Percentiles rank a stretch among this genome's conserved stretches.
These are phyloP conservation scores for Lepidurus packardi DNA, from an alignment of 1,140 invertebrate species.

Conservation along the genomic window DNA sequence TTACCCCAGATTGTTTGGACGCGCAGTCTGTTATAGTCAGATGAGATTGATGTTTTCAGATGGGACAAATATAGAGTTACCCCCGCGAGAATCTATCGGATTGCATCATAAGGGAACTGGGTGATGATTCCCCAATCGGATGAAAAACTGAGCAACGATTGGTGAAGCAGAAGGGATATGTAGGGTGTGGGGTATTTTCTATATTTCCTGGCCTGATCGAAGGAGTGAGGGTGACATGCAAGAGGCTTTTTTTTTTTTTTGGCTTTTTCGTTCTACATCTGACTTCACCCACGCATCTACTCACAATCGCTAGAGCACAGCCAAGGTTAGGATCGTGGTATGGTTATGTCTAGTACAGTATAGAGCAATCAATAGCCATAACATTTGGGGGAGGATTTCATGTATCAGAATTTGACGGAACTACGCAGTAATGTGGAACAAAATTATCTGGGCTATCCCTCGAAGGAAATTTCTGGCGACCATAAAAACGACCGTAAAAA, in stretches of 20 bases:
- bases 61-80: neutral
- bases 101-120: slow-evolving; percentile 7
- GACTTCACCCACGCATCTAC: neutral
- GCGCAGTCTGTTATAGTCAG: neutral
- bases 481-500: neutral
- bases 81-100: neutral
- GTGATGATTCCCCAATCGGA: neutral
- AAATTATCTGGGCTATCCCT: neutral
- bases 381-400: neutral
- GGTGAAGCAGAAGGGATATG: neutral
- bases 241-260: neutral
- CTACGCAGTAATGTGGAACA: neutral
- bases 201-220: neutral
- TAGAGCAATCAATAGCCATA: slow-evolving; percentile 6
- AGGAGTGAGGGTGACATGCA: too few species aligned
- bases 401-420: neutral
- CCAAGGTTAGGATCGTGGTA: neutral
- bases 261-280: neutral
- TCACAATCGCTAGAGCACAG: neutral
- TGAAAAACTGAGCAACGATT: neutral
- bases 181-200: neutral
- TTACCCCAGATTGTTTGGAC: neutral
- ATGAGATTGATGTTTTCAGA: neutral
- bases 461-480: neutral
- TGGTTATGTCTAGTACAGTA: neutral